Conservation (phyloP, 2,888 invertebrate species). For the Abrostola triplasia region DNA sequence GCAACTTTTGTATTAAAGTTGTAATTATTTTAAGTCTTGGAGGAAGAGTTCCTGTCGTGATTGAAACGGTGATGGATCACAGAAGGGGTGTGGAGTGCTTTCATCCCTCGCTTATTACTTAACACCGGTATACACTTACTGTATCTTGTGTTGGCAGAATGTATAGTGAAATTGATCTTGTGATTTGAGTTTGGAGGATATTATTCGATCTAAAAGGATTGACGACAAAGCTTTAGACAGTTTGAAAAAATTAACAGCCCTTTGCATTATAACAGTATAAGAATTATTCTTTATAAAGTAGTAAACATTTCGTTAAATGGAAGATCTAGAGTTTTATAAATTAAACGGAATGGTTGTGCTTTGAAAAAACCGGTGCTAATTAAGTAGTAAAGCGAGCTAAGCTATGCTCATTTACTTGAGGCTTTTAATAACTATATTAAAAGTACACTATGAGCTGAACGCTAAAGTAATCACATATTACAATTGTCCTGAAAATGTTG, state of each 20-base stretch:
- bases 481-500: too few species aligned
- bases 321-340: too few species aligned
- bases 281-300: too few species aligned
- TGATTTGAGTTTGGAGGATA: neutral
- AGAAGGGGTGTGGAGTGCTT: slow-evolving; percentile 61
- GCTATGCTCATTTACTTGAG: too few species aligned
- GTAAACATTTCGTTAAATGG: too few species aligned
- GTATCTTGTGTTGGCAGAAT: slow-evolving; percentile 9
- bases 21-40: slow-evolving; percentile 53
- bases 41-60: slow-evolving; percentile 59
- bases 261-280: too few species aligned
- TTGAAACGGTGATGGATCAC: slow-evolving; percentile 75
- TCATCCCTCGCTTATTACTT: slow-evolving; percentile 51
- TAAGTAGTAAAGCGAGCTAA: too few species aligned
- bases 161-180: neutral
- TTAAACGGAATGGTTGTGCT: too few species aligned
- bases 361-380: too few species aligned
- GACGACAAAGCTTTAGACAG: neutral
- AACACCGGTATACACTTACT: slow-evolving; percentile 51
- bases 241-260: neutral
- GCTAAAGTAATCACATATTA: too few species aligned
- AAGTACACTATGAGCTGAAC: too few species aligned
- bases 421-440: too few species aligned
- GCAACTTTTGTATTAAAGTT: slow-evolving; percentile 42
- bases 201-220: neutral